Evolutionary conservation across 2,797 vertebrate species (phyloP).

Genomic region (Syndactyla subalaris): DNA sequence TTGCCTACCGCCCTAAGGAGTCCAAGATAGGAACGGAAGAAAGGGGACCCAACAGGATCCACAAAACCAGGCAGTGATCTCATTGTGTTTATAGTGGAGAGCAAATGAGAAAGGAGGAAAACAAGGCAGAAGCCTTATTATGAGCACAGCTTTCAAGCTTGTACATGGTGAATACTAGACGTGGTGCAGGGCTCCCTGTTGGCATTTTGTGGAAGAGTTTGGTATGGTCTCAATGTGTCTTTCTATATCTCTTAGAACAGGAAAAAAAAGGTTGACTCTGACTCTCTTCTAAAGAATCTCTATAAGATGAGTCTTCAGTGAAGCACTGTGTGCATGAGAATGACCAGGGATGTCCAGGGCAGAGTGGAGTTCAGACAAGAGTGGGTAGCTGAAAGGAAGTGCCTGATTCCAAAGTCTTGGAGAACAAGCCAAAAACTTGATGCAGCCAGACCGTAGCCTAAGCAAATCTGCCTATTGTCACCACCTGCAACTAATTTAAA

Average conservation of each 20-base stretch:
- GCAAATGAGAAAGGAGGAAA: not conserved
- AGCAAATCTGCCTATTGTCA: not conserved
- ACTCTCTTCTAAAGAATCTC: not conserved
- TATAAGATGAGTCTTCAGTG: not conserved
- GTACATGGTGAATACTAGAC: not conserved
- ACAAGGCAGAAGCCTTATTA: not conserved
- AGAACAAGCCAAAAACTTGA: not conserved
- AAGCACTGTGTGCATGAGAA: not conserved
- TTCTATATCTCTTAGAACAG: not conserved
- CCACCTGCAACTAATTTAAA: constrained; percentile 32
- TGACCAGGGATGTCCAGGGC: not conserved
- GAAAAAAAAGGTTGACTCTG: not conserved
- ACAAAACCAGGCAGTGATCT: constrained; percentile 54
- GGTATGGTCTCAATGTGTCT: not conserved
- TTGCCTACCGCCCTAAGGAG: not conserved
- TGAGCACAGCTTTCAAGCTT: not conserved
- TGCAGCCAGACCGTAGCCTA: not conserved
- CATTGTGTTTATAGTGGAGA: not conserved
- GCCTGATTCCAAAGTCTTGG: not conserved
- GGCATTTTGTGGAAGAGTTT: not conserved
- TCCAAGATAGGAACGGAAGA: constrained; percentile 12
- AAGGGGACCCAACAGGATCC: not conserved
- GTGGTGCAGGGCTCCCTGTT: not conserved
- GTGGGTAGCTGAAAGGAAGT: not conserved
- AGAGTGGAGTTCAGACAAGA: not conserved